Conservation (phyloP, 2,113 vertebrate genomes). For the Phasianus colchicus region DNA sequence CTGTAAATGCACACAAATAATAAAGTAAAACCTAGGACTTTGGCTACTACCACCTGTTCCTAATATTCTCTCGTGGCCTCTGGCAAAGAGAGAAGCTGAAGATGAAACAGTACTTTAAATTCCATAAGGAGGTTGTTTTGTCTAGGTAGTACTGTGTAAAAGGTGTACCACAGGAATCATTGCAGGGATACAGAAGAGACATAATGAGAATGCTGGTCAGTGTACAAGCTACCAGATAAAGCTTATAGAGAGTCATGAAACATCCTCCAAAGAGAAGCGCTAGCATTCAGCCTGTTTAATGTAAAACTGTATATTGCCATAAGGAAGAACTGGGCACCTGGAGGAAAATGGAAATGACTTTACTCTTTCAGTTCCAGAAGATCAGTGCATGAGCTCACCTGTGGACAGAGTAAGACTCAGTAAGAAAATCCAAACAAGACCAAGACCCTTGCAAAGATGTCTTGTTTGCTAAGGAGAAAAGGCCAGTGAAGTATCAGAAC, state of each 20-base stretch:
- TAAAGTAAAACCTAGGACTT: slow-evolving; percentile 67
- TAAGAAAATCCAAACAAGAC: not conserved
- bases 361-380: not conserved
- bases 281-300: not conserved
- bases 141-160: not conserved
- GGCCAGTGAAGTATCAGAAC: not conserved
- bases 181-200: not conserved
- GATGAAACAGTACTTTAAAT: slow-evolving; percentile 2
- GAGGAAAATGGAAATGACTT: not conserved
- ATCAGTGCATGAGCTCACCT: not conserved
- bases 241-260: not conserved
- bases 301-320: accelerated
- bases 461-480: not conserved
- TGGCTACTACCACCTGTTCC: slow-evolving; percentile 44
- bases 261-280: not conserved
- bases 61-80: slow-evolving; percentile 33
- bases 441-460: not conserved
- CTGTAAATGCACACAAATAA: slow-evolving; percentile 72
- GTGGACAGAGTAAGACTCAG: not conserved
- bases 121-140: not conserved
- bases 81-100: slow-evolving; percentile 45
- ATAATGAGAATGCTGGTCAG: not conserved
- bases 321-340: not conserved
- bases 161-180: not conserved
- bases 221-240: not conserved